These are phyloP conservation scores for Meandrina meandrites DNA, from an alignment of 92 coral and sea anemone species.

Conservation along the genomic window DNA sequence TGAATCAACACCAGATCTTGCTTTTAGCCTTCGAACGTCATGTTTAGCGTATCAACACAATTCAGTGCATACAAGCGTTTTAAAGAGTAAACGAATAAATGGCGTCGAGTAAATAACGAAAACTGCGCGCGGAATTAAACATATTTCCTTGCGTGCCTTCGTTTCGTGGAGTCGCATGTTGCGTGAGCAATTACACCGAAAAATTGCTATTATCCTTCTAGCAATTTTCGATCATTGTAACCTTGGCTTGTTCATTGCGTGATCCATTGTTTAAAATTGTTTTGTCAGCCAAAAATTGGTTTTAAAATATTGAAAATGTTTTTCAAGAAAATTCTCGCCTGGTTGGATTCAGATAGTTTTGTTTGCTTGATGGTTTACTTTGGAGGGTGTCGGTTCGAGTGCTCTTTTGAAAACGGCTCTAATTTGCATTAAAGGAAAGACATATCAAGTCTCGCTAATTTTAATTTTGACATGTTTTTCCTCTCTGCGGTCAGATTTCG, in stretches of 20 bases:
- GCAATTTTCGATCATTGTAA: background rate
- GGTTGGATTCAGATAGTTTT: conserved; percentile 10
- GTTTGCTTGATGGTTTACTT: conserved; percentile 26
- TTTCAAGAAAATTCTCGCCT: conserved; percentile 4
- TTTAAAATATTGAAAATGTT: background rate
- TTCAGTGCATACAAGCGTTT: conserved; percentile 8
- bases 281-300: background rate
- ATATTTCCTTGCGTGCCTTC: conserved; percentile 11
- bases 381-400: conserved; percentile 22
- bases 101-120: conserved; percentile 11
- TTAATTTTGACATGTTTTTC: conserved; percentile 11
- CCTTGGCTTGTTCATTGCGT: background rate
- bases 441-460: background rate
- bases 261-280: conserved; percentile 12
- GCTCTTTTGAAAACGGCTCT: conserved; percentile 6
- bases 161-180: background rate
- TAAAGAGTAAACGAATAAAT: conserved; percentile 20
- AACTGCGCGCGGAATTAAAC: background rate
- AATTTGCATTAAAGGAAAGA: conserved; percentile 24
- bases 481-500: conserved; percentile 9
- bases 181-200: conserved; percentile 15
- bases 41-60: conserved; percentile 23
- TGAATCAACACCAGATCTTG: conserved; percentile 29
- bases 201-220: background rate
- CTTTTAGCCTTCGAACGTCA: conserved; percentile 20